phyloP scores from a whole-genome alignment of 2,797 vertebrate genomes.

The Nyctalus aviator region DNA sequence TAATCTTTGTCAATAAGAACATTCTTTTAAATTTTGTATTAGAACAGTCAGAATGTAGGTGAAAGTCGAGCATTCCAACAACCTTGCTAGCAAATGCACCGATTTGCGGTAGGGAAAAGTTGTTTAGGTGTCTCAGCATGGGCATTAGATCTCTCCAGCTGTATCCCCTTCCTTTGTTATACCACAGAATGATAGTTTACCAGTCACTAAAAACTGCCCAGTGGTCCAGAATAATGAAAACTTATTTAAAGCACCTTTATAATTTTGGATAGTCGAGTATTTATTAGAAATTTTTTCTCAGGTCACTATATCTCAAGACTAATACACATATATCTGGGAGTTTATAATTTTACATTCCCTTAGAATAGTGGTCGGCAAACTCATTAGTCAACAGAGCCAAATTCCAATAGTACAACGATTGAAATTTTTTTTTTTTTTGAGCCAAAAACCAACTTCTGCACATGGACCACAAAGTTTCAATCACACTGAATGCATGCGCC shows the following conservation, averaged over 20 bases:
- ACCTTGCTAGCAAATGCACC: neutral
- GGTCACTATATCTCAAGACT: neutral
- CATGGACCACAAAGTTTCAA: too few species aligned
- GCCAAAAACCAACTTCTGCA: too few species aligned
- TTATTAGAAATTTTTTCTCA: slow-evolving; percentile 28
- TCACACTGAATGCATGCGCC: too few species aligned
- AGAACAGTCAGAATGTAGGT: neutral
- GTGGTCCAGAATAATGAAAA: neutral
- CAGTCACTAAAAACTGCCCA: neutral
- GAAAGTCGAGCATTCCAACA: neutral
- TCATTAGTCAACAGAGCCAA: too few species aligned
- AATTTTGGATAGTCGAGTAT: neutral
- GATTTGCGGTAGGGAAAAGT: neutral
- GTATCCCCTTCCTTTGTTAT: neutral
- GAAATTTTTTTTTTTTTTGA: too few species aligned
- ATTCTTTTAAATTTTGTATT: neutral
- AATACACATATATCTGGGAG: slow-evolving; percentile 15
- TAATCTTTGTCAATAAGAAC: neutral
- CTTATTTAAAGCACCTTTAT: slow-evolving; percentile 7
- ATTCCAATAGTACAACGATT: too few species aligned
- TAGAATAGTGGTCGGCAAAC: neutral
- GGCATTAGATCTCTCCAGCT: neutral
- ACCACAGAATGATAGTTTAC: neutral
- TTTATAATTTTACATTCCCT: slow-evolving; percentile 5
- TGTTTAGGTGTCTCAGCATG: neutral